Base-by-base conservation (phyloP, 2,888 invertebrate genomes). In the Lycia hirtaria region DNA sequence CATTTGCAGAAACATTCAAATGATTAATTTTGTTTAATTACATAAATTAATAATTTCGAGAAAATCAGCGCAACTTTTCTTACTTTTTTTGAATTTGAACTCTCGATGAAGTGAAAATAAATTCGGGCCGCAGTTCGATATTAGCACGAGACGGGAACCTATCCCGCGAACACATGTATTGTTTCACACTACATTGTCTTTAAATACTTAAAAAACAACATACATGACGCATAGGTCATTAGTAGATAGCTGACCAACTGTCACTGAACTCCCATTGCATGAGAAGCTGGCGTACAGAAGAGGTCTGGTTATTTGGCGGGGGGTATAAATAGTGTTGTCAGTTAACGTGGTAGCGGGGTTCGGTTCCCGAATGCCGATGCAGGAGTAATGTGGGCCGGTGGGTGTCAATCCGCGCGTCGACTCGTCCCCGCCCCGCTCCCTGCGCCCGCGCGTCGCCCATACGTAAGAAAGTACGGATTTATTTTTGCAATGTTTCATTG, bases 291-390 rank as follows among this genome's bases (percentile, higher is more conserved):
- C 70, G 71, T 74, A 72, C 67, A 68, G 74, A 73, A 2, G 14
- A 10, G 41, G 56, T 76, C 81, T 72, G 49, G 52, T 67, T 68
- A 72, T 50, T 60, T 82, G 81, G 85, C 72, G 58, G 60, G 48
- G 5, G 49, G 56, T 88, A 88, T 85, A 85, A 87, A 88, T 89
- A 88, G 87, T 81, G 78, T 72, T 83, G 87, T 88, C 88, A 85
- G 82, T 87, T 87, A 84, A 73, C 85, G 74, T 75, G 60, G 48
- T 59, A 61, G 71, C 72, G 71, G 73, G 76, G 76, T 81, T 82
- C 72, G 81, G 85, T 84, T 85, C 85, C 85, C 83, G 87, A 87
- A 88, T 88, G 77, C 88, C 85, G 76, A 80, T 81, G 81, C 80
- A 76, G 71, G 75, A 78, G 76, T 80, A 83, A 86, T 84, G 85